Base-by-base conservation (phyloP, 2,113 vertebrate species). In the Psittacula cyanocephala region DNA sequence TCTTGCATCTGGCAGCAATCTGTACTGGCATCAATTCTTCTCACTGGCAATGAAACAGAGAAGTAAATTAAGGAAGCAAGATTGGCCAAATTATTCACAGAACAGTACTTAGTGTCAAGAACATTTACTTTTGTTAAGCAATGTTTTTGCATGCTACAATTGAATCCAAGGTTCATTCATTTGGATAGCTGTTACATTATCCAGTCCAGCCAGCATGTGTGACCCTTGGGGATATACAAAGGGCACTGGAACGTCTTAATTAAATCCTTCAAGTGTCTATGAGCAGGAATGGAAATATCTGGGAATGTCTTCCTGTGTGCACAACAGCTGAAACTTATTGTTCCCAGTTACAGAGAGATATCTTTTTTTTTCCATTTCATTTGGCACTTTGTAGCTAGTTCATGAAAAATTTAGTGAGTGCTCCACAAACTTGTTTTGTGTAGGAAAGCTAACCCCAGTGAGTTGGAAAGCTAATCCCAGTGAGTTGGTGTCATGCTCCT, bases 121-220 rank as follows among this genome's bases (percentile, higher is more conserved):
- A 81, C 86, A 82, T 96, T 93, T 76, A 91, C 88, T 96, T 96
- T 89, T 81, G 77, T 96, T 94, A 79, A 96, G 96, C 91, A 91
- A 89, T 91, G 77, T 69, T 95, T 96, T 84, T 85, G 64, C 83
- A 22, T 72, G 11, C 43, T 91, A 4, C 65, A 8, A 62, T 84
- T 86, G 82, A 93, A 81, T 92, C 92, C 93, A 91, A 33, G 74
- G 83, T 79, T 93, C 50, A 31, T 89, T 92, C 67, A 70, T 95
- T 89, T 91, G 84, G 44, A 64, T 31, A 50, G 62, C 81, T 91
- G 79, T 70, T 89, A 67, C 41, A 50, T 62, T 85, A 72, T 65
- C 81, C 13, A 1, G 29, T 84, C 77, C 90, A 69, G 67, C 47
- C 81, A 91, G 31, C 6, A 0, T 64, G 39, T 84, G 86, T 49